phyloP scores from a whole-genome alignment of 2,113 vertebrate species.

The Tyrannus savana region DNA sequence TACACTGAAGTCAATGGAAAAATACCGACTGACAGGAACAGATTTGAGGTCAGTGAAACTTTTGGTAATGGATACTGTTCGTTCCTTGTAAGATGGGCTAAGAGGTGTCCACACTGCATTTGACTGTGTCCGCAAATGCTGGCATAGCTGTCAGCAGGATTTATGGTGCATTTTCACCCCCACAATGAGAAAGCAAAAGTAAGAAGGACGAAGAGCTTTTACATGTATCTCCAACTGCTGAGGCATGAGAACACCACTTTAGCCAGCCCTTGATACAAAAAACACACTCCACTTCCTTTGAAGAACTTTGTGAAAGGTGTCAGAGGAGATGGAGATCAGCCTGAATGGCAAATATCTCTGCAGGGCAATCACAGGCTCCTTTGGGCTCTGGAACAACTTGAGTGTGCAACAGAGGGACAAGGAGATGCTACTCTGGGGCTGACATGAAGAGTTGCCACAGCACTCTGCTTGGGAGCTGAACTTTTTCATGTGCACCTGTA shows the following conservation, averaged over 20 bases:
- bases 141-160: background rate
- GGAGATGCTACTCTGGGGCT: background rate
- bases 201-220: background rate
- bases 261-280: background rate
- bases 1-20: background rate
- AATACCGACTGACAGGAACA: accelerated
- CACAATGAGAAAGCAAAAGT: background rate
- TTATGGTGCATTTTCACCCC: background rate
- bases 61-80: background rate
- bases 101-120: background rate
- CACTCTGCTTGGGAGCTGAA: accelerated
- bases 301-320: background rate
- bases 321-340: background rate
- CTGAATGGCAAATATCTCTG: background rate
- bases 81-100: background rate
- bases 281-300: accelerated
- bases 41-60: background rate
- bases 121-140: background rate
- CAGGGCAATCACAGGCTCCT: background rate
- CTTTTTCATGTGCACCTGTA: background rate
- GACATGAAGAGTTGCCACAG: background rate
- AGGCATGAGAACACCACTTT: background rate
- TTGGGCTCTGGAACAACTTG: background rate
- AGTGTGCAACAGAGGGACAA: background rate
- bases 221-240: background rate